Evolutionary conservation across 2,113 vertebrate species (phyloP).

Genomic region (Ceyx cyanopectus): DNA sequence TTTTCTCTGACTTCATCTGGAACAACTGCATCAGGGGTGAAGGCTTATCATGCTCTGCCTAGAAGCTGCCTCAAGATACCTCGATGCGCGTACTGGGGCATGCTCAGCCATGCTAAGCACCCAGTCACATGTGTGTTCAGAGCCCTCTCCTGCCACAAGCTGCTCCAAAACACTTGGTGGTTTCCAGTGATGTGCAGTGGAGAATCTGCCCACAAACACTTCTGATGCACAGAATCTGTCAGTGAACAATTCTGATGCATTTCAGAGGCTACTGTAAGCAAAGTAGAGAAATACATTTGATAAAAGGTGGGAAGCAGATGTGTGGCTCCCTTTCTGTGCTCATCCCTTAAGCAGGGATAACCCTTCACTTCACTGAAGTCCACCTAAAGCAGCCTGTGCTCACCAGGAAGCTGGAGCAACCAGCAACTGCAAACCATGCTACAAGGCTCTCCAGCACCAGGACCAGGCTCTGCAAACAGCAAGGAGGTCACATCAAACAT

Average conservation of each 20-base stretch:
- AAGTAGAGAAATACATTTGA: not conserved
- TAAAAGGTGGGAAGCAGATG: not conserved
- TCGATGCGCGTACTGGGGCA: rapidly evolving
- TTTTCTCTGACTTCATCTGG: not conserved
- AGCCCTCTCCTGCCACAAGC: not conserved
- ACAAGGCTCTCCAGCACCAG: not conserved
- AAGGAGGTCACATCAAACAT: not conserved
- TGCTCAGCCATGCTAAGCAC: not conserved
- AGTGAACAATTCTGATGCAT: not conserved
- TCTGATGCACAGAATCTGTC: not conserved
- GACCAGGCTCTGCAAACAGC: not conserved
- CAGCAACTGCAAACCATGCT: rapidly evolving
- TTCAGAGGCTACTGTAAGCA: not conserved
- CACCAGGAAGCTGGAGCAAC: not conserved
- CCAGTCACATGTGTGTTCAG: not conserved
- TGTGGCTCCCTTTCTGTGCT: not conserved
- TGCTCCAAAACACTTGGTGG: not conserved
- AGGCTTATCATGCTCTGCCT: not conserved
- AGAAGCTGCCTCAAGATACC: not conserved
- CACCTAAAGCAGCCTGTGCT: not conserved
- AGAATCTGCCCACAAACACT: not conserved
- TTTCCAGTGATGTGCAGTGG: not conserved
- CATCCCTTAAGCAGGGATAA: not conserved
- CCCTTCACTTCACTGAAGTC: not conserved
- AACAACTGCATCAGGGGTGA: not conserved